These are phyloP conservation scores for Sebastes kiyomatsui DNA, from an alignment of 2,797 vertebrate species.

Conservation along the genomic window DNA sequence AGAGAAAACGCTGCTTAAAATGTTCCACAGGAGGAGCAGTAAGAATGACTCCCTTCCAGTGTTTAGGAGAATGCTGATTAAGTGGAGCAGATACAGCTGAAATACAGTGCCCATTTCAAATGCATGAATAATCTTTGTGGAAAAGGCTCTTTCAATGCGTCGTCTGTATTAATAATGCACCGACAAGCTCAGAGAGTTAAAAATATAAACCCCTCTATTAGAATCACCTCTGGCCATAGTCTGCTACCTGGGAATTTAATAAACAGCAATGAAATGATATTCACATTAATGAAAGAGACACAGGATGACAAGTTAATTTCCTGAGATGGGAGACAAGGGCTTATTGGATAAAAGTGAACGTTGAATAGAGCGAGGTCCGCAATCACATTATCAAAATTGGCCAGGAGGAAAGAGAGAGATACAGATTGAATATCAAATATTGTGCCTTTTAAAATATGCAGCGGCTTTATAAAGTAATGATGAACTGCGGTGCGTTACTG, in stretches of 20 bases:
- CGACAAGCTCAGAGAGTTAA: constrained; percentile 44
- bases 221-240: constrained; percentile 59
- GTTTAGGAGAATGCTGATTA: constrained; percentile 3
- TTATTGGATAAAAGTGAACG: constrained; percentile 78
- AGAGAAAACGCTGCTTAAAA: constrained; percentile 4
- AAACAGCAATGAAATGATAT: constrained; percentile 74
- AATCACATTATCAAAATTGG: constrained; percentile 70
- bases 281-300: constrained; percentile 79
- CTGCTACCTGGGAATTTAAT: constrained; percentile 74
- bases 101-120: constrained; percentile 17
- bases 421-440: constrained; percentile 76
- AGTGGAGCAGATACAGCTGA: not conserved
- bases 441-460: constrained; percentile 75
- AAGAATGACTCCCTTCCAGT: not conserved
- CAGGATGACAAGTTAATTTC: constrained; percentile 82
- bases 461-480: constrained; percentile 77
- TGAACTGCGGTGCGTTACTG: constrained; percentile 60
- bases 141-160: constrained; percentile 20
- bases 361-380: constrained; percentile 53
- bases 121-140: constrained; percentile 23
- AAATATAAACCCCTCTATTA: constrained; percentile 47
- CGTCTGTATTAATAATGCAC: constrained; percentile 49
- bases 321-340: constrained; percentile 78
- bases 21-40: not conserved
- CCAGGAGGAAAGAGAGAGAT: constrained; percentile 58